Base-by-base conservation (phyloP, 2,888 invertebrate genomes). In the Stenodema calcarata region DNA sequence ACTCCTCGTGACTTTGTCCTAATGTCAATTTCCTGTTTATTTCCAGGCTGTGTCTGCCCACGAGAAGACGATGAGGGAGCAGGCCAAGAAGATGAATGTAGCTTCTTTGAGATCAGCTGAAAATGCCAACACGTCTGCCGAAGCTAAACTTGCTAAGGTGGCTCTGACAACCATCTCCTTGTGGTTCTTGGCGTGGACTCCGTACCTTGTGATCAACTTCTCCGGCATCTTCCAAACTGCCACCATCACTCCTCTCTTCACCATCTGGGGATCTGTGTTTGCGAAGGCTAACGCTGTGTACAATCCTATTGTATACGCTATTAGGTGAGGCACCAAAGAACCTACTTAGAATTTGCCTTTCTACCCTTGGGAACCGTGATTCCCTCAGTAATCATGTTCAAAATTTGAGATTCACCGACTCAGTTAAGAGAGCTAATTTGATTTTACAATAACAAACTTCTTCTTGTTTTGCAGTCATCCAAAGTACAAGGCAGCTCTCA, bases 1-100 rank as follows among this genome's bases (percentile, higher is more conserved):
- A 47, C 3, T 47, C 2, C 12, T 12, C 12, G 16, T 47, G 12
- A 16, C 47, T 47, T 47, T 4, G 16, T 2, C 12, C 47, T 2
- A 47, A 47, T 14, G 4, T 14, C 7, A 14, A 7, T 14, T 47
- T 62, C 23, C 11, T 27, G 18, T 54, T 23, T 62, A 4, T 69
- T 50, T 18, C n/a, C 90, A 95, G 93, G 96, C 96, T 89, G 96
- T 96, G 87, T 93, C 95, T 87, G 95, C 95, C 89, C 97, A 97
- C 92, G 97, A 97, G 91, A 96, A 94, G 90, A 93, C 93, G 69
- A 96, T 97, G 96, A 93, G 96, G 90, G 97, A 96, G 91, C 97
- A 97, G 92, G 97, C 97, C 83, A 97, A 97, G 92, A 97, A 97
- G 92, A 97, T 97, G 97, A 97, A 97, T 91, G 97, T 97, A 4